Base-by-base conservation (phyloP, 2,797 vertebrate species). In the Pangasius larnaudii region DNA sequence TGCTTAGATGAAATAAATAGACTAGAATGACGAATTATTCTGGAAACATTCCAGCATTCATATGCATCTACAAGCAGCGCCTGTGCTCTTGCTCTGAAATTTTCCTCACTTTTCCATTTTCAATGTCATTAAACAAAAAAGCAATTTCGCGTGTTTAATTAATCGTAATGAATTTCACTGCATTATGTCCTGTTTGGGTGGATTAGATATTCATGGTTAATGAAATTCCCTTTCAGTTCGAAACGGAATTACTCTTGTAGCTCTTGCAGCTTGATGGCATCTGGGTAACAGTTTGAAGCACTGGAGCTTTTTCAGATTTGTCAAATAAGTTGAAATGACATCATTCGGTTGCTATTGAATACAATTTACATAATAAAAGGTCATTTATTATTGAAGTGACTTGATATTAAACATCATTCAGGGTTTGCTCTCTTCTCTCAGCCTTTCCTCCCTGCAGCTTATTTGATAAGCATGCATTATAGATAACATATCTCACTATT, bases 111-210 rank as follows among this genome's bases (percentile, higher is more conserved):
- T 87, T 92, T 88, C 90, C 42, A 86, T 89, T 91, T 90, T 89
- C 87, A 91, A 90, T 91, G 90, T 91, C 91, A 91, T 90, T 92
- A 90, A 87, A 81, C 86, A 90, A 87, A 86, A 90, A 89, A 80
- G 75, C 74, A 88, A 88, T 91, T 89, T 89, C 46, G 36, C 30
- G 81, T 59, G 24, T 90, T 89, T 92, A 90, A 92, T 92, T 92
- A 91, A 92, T 89, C 69, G 89, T 89, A 88, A 90, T 90, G 88
- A 91, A 91, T 92, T 90, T 59, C 56, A 0, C 63, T 46, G 90
- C 83, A 90, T 85, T 90, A 80, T 84, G 89, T 89, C 80, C 80
- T 89, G 87, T 91, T 91, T 91, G 89, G 82, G 88, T 69, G 89
- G 86, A 86, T 36, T n/a, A 87, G 89, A 91, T 91, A 89, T 90